phyloP scores from a whole-genome alignment of 2,888 invertebrate genomes.

The Lasius fuliginosus region DNA sequence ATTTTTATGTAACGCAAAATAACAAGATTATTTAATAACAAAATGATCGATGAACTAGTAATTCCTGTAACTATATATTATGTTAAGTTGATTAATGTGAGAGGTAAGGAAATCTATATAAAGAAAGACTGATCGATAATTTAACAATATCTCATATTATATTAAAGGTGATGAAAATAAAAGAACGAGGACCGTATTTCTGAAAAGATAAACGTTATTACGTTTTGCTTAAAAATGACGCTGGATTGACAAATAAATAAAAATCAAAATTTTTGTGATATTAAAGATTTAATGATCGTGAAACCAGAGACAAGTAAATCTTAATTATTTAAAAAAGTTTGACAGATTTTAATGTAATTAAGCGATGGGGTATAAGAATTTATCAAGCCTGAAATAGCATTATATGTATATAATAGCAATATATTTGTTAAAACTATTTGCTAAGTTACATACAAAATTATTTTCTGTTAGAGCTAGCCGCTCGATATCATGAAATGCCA shows the following conservation, averaged over 20 bases:
- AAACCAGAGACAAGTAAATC: neutral
- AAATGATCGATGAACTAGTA: neutral
- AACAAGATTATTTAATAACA: neutral
- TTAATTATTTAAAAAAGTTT: neutral
- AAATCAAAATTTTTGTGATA: neutral
- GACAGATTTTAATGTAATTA: neutral
- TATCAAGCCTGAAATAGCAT: neutral
- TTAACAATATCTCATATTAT: slow-evolving; percentile 16
- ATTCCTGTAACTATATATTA: neutral
- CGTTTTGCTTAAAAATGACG: neutral
- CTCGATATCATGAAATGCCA: neutral
- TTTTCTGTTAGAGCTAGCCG: neutral
- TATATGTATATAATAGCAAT: neutral
- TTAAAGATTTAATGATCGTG: neutral
- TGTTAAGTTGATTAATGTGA: slow-evolving; percentile 27
- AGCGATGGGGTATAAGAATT: neutral
- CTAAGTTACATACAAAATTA: neutral
- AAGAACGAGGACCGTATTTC: neutral
- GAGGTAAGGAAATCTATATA: slow-evolving; percentile 17
- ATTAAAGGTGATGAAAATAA: slow-evolving; percentile 2
- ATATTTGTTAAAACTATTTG: neutral
- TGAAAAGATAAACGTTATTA: neutral
- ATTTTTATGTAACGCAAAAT: neutral
- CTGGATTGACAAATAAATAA: neutral
- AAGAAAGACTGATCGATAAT: slow-evolving; percentile 29